Conservation (phyloP, 2,888 invertebrate genomes). For the Tetropium fuscum region DNA sequence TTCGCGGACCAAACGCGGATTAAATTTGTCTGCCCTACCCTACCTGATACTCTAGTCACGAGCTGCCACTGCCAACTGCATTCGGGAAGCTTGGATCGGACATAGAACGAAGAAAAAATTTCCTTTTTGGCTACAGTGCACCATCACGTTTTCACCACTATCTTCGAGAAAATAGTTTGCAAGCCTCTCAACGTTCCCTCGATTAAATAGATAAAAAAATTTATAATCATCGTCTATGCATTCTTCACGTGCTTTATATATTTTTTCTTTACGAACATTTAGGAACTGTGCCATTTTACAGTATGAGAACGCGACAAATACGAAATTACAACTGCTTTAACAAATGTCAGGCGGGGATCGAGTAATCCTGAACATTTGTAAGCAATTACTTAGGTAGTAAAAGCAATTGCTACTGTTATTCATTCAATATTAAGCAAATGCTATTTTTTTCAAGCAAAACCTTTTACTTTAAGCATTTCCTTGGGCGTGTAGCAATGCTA, state of each 20-base stretch:
- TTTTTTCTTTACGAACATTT: constrained; percentile 13
- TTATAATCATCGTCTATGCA: background rate
- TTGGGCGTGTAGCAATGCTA: background rate
- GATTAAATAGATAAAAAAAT: constrained; percentile 25
- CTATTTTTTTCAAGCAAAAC: background rate
- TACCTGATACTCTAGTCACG: too few species aligned
- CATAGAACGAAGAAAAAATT: constrained; percentile 20
- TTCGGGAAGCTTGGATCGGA: constrained; percentile 22
- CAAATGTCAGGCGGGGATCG: background rate
- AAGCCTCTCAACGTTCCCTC: constrained; percentile 19
- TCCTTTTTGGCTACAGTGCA: constrained; percentile 21
- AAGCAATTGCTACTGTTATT: background rate
- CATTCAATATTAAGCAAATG: constrained; percentile 6
- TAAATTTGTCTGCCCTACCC: too few species aligned
- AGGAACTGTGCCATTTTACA: constrained; percentile 13
- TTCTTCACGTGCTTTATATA: background rate
- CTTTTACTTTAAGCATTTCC: background rate
- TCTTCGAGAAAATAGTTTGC: constrained; percentile 21
- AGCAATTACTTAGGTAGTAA: constrained; percentile 1
- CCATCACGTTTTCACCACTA: constrained; percentile 3
- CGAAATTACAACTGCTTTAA: background rate
- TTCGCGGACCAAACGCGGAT: too few species aligned
- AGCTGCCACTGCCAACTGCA: too few species aligned
- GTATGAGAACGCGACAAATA: background rate
- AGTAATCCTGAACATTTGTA: background rate